Percentiles rank a stretch among this genome's conserved stretches.
Evolutionary conservation across 2,113 vertebrate species (phyloP).

Genomic region (Donacobius atricapilla): DNA sequence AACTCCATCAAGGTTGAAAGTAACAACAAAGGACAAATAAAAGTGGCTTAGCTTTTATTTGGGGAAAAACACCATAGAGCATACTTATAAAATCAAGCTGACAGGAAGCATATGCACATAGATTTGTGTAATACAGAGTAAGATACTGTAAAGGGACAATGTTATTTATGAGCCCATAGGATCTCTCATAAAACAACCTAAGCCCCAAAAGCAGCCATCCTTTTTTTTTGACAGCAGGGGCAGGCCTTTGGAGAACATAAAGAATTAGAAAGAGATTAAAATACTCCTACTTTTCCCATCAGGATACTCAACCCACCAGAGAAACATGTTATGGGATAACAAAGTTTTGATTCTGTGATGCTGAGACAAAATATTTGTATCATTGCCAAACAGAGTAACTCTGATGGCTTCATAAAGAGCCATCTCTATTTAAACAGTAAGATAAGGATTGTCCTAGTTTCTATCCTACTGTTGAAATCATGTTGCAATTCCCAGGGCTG

Average conservation of each 20-base stretch:
- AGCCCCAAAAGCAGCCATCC: neutral
- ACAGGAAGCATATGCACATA: neutral
- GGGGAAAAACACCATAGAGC: neutral
- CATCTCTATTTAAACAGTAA: neutral
- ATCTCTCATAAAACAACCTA: neutral
- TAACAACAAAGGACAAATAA: neutral
- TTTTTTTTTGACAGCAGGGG: neutral
- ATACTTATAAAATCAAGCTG: neutral
- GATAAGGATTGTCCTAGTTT: neutral
- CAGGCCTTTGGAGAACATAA: neutral
- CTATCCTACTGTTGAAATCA: neutral
- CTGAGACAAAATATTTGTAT: neutral
- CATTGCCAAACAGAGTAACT: neutral
- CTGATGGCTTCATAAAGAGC: neutral
- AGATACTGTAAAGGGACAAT: neutral
- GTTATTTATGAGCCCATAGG: neutral
- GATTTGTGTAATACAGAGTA: neutral
- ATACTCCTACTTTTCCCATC: neutral
- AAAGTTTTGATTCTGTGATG: neutral
- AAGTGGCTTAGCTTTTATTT: neutral
- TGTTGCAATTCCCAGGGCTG: neutral
- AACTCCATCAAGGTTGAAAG: neutral
- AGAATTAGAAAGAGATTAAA: neutral
- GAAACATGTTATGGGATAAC: neutral
- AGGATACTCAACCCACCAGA: neutral